Base-by-base conservation (phyloP, 2,888 invertebrate genomes). In the Epirrhoe alternata region DNA sequence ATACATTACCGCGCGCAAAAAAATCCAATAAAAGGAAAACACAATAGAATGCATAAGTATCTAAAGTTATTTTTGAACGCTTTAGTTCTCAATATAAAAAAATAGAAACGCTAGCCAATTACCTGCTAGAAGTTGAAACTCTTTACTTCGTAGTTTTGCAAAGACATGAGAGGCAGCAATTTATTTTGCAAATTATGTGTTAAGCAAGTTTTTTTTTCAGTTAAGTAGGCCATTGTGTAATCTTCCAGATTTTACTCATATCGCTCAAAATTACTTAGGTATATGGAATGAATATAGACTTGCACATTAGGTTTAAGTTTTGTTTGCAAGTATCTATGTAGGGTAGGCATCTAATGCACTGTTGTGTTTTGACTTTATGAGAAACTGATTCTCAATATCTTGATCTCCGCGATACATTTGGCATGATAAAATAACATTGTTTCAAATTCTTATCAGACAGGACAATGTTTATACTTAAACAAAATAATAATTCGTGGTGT, bases 21-120 rank as follows among this genome's bases (percentile, higher is more conserved):
- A 96, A 96, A 89, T 87, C 95, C 70, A 94, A 93, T 85, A 96
- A 96, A 94, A 95, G 96, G 94, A 96, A 96, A 94, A 95, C 92
- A 62, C 92, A 92, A 82, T 92, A 74, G 69, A 62, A 51, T 58
- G 63, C 61, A 67, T 70, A 67, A 54, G 68, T 73, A 73, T 67
- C 14, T 50, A 24, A 60, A 31, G 45, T 50, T 63, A 59, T 16
- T 52, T 49, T 33, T 24, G 12, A 30, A 14, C 45, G 64, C 64
- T 56, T 59, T 51, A 53, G 56, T 52, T 67, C 60, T 60, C 52
- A 45, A 51, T 57, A 66, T 59, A 35, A 30, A 42, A 10, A 51
- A 59, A 54, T 54, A 57, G 57, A 54, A 50, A 57, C 38, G 60
- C 64, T 64, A 64, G 63, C 59, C 33, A 45, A 52, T 51, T 52